These are phyloP conservation scores for Turritopsis rubra DNA, from an alignment of 30 jellyfish, hydroid and myxozoan genomes.

Conservation along the genomic window DNA sequence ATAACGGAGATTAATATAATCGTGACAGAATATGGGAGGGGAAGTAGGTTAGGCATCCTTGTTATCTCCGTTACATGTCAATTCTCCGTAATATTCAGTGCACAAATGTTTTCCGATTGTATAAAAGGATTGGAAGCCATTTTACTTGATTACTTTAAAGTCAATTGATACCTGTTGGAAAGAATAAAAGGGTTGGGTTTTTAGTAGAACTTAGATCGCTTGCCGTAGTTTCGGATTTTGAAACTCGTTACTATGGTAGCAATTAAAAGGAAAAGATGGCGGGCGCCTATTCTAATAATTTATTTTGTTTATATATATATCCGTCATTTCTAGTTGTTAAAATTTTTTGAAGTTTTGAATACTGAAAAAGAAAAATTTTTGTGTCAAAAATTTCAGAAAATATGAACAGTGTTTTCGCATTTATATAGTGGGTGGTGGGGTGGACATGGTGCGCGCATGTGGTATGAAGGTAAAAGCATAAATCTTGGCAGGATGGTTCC, in stretches of 20 bases:
- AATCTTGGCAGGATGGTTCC: no score
- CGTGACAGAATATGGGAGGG: not conserved
- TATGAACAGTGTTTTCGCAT: not conserved
- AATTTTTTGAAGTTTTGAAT: no score
- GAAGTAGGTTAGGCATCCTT: no score
- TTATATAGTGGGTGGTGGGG: no score
- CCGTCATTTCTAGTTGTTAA: not conserved
- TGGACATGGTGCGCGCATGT: no score
- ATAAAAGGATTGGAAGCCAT: not conserved
- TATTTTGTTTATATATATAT: not conserved
- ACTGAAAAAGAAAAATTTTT: not conserved
- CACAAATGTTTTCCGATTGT: not conserved
- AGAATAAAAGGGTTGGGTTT: no score
- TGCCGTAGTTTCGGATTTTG: not conserved
- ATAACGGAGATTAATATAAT: no score
- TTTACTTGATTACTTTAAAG: no score
- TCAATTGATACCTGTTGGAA: no score
- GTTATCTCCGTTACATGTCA: no score
- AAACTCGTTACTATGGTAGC: not conserved
- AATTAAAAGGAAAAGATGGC: not conserved
- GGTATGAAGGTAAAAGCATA: no score
- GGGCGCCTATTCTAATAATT: not conserved
- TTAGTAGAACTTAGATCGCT: no score
- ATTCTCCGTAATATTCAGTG: not conserved
- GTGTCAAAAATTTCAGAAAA: not conserved